Conservation (phyloP, 1,140 invertebrate genomes). For the Hypsibius dujardini region DNA sequence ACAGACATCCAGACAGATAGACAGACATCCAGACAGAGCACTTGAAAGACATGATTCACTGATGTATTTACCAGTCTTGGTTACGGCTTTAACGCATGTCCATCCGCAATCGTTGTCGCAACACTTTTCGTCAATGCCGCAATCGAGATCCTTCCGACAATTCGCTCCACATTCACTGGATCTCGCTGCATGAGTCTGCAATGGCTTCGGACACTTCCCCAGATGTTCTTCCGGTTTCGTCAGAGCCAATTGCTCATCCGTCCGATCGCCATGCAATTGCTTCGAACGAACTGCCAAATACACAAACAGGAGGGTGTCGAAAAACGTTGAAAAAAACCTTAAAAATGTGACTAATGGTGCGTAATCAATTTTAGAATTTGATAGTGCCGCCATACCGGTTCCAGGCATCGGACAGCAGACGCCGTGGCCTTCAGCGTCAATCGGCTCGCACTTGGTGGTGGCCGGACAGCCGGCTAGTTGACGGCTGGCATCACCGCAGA, state of each 20-base stretch:
- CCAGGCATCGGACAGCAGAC: constrained; percentile 7
- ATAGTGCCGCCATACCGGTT: background rate
- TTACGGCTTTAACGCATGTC: background rate
- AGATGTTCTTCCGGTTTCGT: background rate
- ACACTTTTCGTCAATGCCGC: background rate
- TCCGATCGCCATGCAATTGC: background rate
- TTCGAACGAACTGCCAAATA: no score
- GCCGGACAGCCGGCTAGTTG: background rate
- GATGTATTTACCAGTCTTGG: background rate
- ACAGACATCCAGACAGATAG: no score
- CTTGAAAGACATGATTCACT: background rate
- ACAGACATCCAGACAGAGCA: no score
- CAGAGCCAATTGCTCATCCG: background rate
- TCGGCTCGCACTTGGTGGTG: constrained; percentile 7
- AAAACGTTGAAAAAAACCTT: background rate
- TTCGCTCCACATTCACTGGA: background rate
- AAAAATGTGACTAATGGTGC: constrained; percentile 5
- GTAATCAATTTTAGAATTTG: background rate
- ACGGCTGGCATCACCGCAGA: background rate
- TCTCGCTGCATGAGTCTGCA: background rate
- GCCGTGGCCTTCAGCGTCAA: constrained; percentile 14
- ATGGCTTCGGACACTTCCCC: background rate
- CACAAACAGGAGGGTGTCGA: background rate
- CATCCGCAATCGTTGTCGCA: background rate
- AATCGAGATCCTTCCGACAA: background rate